Percentiles rank a stretch among this genome's conserved stretches.
These are phyloP conservation scores for Epiperipatus broadwayi DNA, from an alignment of 2,888 invertebrate species.

Conservation along the genomic window DNA sequence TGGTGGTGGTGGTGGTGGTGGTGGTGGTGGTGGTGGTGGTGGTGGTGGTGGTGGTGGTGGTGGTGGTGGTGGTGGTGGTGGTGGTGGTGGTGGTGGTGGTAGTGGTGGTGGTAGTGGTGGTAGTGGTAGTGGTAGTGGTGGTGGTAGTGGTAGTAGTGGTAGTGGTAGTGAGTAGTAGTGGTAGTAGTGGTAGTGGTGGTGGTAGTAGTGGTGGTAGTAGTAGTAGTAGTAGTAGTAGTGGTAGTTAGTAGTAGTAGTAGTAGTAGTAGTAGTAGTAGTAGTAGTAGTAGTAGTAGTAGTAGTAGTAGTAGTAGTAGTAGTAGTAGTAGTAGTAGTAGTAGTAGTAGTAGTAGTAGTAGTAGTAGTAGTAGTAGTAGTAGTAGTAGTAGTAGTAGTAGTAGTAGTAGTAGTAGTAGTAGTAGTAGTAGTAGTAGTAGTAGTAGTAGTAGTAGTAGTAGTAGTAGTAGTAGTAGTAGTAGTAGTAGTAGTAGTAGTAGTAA, in stretches of 20 bases:
- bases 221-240: constrained; percentile 5
- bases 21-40: no score
- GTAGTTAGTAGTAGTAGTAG: constrained; percentile 5
- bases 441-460: constrained; percentile 3
- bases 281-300: constrained; percentile 9
- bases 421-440: constrained; percentile 3
- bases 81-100: no score
- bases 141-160: no score
- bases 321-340: constrained; percentile 10
- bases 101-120: no score
- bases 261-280: constrained; percentile 11
- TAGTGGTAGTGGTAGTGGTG: no score
- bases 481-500: no score
- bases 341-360: constrained; percentile 9
- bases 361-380: constrained; percentile 3
- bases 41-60: no score
- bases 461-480: no score
- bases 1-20: no score
- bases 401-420: constrained; percentile 3
- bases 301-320: constrained; percentile 7
- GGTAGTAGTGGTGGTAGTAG: constrained; percentile 5
- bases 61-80: no score
- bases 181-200: background rate
- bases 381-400: constrained; percentile 3
- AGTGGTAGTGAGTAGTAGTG: no score